These are phyloP conservation scores for Heliothis virescens DNA, from an alignment of 1,140 invertebrate species.

Conservation along the genomic window DNA sequence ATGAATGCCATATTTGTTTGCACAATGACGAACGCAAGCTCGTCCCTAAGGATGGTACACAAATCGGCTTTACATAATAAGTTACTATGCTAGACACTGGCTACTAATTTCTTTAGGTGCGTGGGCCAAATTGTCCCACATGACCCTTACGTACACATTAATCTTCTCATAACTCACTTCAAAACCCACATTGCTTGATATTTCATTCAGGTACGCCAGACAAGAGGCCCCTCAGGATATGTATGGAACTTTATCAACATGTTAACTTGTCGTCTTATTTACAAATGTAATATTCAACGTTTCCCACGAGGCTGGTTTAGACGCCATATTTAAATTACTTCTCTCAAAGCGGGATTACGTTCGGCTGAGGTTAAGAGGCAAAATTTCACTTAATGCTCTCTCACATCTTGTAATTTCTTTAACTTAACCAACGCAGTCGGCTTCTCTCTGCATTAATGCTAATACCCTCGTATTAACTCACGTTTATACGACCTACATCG, in stretches of 20 bases:
- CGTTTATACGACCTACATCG: conserved; percentile 20
- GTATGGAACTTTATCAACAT: conserved; percentile 46
- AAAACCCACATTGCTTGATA: conserved; percentile 38
- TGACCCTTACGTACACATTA: conserved; percentile 24
- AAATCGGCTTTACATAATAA: conserved; percentile 41
- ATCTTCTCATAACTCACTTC: conserved; percentile 16
- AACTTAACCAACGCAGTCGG: conserved; percentile 41
- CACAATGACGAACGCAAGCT: conserved; percentile 30
- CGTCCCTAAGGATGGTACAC: conserved; percentile 22
- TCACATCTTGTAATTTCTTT: conserved; percentile 59
- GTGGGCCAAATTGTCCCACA: conserved; percentile 21
- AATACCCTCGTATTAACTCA: conserved; percentile 27
- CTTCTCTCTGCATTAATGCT: conserved; percentile 29
- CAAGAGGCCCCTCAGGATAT: conserved; percentile 32
- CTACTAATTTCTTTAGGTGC: conserved; percentile 34
- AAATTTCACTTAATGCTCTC: conserved; percentile 55
- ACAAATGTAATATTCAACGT: conserved; percentile 59
- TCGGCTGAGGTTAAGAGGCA: conserved; percentile 54
- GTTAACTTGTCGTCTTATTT: conserved; percentile 58
- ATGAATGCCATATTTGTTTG: conserved; percentile 27
- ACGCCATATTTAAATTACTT: conserved; percentile 57
- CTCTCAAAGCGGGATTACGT: conserved; percentile 58
- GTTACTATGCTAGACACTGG: conserved; percentile 13
- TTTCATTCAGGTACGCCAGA: conserved; percentile 39
- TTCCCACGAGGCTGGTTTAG: conserved; percentile 42